phyloP scores from a whole-genome alignment of 2,888 invertebrate genomes.

The Conops quadrifasciatus region DNA sequence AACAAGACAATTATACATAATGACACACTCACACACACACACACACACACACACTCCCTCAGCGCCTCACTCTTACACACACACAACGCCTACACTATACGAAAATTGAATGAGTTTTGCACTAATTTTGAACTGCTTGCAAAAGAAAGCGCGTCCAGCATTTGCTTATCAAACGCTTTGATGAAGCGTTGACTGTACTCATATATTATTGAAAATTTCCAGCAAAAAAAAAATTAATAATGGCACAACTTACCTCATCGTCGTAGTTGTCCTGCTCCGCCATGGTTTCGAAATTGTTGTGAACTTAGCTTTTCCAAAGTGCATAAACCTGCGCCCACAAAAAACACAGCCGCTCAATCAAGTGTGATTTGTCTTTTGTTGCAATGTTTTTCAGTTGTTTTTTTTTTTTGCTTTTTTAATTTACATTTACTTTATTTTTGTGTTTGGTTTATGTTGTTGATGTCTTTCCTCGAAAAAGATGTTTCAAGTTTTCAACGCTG shows the following conservation, averaged over 20 bases:
- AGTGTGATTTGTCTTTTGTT: background rate
- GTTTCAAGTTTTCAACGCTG: too few species aligned
- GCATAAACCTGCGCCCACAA: background rate
- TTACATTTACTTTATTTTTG: background rate
- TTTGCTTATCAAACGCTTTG: too few species aligned
- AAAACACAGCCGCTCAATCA: background rate
- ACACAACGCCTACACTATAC: too few species aligned
- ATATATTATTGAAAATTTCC: too few species aligned
- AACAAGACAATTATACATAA: too few species aligned
- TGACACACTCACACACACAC: too few species aligned
- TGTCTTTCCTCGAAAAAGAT: background rate
- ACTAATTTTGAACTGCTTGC: too few species aligned
- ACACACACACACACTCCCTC: too few species aligned
- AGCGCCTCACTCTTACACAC: too few species aligned
- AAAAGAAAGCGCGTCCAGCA: too few species aligned
- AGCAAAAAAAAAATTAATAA: background rate
- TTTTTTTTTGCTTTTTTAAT: background rate
- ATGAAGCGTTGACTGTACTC: too few species aligned
- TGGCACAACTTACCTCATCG: conserved; percentile 63
- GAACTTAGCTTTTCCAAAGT: background rate
- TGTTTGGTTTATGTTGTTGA: background rate
- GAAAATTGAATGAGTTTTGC: too few species aligned
- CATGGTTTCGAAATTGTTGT: conserved; percentile 52
- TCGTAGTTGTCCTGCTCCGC: conserved; percentile 66
- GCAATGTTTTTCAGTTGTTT: background rate